Base-by-base conservation (phyloP, 2,888 invertebrate genomes). In the Sycophila texana region DNA sequence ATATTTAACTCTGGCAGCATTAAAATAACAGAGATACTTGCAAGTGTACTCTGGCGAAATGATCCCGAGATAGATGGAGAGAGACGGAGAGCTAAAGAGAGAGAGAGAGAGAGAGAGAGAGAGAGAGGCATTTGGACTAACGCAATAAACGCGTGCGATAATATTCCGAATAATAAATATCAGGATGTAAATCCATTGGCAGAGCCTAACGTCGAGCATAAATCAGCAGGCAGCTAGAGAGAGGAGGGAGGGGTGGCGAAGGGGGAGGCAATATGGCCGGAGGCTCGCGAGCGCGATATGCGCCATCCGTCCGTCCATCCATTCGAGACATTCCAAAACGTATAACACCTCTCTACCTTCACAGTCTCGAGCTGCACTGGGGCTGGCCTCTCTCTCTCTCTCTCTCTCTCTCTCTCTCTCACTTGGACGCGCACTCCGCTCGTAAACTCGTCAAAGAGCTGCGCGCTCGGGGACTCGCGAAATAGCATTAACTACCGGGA, bases 141-240 rank as follows among this genome's bases (percentile, higher is more conserved):
- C 87, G 89, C 88, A 89, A 89, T 89, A 89, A 89, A 89, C 87
- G 85, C 84, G 81, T 85, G 86, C 88, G 88, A 89, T 89, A 89
- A 89, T 89, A 89, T 89, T 89, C 82, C 88, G 87, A 88, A 89
- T 89, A 89, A 89, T 89, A 89, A 89, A 89, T 89, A 89, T 89
- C 87, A 86, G 85, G 88, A 89, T 89, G 89, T 89, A 89, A 89
- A 89, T 89, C 88, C 89, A 89, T 89, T 90, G 89, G 90, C 89
- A 88, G 87, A 88, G 87, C 88, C 39, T 89, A 89, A 89, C 88
- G 89, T 89, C 86, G 87, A 82, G 85, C 89, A 89, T 90, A 90
- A 90, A 90, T 90, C 90, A 90, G 83, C 80, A 83, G 82, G 81
- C 82, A 85, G 82, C 80, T 80, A 82, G 83, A 83, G 71, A 80